Evolutionary conservation across 2,888 invertebrate species (phyloP), one percentile per base, ranked within the genome.

Genomic region (Torymus aiolomorphi): DNA sequence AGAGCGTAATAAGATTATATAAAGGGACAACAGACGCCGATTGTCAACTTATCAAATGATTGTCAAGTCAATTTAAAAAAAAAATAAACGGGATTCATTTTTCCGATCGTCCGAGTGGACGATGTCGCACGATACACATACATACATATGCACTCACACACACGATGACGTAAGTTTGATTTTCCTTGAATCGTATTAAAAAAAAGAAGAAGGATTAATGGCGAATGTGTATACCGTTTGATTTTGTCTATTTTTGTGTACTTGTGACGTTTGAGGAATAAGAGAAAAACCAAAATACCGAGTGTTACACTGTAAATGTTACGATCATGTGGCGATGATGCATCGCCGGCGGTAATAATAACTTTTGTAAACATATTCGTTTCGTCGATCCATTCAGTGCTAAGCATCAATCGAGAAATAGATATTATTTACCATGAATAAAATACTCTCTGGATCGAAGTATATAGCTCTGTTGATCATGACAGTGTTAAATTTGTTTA

Each of bases 381-480:
- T 74, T 20, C 18, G 65, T 76, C 76, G 65, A 31, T 66, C 76
- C 10, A 72, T 62, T 80, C 18, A 80, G 59, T 76, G 72, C 72
- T 80, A 14, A 76, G 69, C 2, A 54, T 62, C 69, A 57, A 63
- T 69, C 31, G 31, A 52, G 63, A 69, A 63, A 62, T 69, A 80
- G 69, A 76, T 70, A 77, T 70, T 70, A 70, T 80, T 77, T 80
- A 74, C 51, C 57, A 75, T 71, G 62, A 73, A 74, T 74, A 71
- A 80, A 78, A 31, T 31, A 31, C 78, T 71, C 74, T 80, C 78
- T 66, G 63, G 14, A 74, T 74, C 59, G 10, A 73, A 77, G 66
- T 13, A 65, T 31, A 31, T 31, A 77, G n/a, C 76, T n/a, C 18
- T 57, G 69, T 71, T 56, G 73, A 51, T 77, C 67, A 80, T 77